These are phyloP conservation scores for Aporophyla nigra DNA, from an alignment of 2,888 invertebrate species.

Conservation along the genomic window DNA sequence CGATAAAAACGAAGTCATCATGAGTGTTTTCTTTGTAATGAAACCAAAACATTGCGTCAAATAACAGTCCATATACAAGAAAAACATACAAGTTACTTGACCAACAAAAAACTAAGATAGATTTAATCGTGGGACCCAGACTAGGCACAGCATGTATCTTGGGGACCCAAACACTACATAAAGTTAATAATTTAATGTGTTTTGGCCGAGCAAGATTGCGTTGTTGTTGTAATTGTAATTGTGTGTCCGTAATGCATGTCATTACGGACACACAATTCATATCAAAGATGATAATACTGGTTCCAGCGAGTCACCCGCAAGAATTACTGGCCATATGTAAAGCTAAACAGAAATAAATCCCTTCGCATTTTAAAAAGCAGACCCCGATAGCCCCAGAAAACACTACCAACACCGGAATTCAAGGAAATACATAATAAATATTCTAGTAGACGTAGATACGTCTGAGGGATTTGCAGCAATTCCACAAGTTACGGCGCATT, in stretches of 20 bases:
- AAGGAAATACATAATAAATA: constrained; percentile 58
- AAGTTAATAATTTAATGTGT: too few relatives aligned
- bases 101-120: too few relatives aligned
- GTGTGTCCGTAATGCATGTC: neutral
- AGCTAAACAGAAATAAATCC: neutral
- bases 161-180: too few relatives aligned
- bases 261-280: too few relatives aligned
- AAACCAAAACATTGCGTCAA: neutral
- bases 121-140: too few relatives aligned
- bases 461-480: constrained; percentile 44
- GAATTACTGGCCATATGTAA: neutral
- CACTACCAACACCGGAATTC: constrained; percentile 23
- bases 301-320: neutral
- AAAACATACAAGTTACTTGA: too few relatives aligned
- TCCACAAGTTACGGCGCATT: constrained; percentile 59
- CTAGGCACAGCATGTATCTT: too few relatives aligned
- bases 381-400: neutral
- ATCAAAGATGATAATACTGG: neutral
- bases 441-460: constrained; percentile 34
- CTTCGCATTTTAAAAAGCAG: neutral
- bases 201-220: too few relatives aligned
- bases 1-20: neutral
- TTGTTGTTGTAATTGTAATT: neutral
- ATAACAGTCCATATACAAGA: neutral
- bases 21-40: neutral